Base-by-base conservation (phyloP, 2,888 invertebrate genomes). In the Pycnomerus fuliginosus region DNA sequence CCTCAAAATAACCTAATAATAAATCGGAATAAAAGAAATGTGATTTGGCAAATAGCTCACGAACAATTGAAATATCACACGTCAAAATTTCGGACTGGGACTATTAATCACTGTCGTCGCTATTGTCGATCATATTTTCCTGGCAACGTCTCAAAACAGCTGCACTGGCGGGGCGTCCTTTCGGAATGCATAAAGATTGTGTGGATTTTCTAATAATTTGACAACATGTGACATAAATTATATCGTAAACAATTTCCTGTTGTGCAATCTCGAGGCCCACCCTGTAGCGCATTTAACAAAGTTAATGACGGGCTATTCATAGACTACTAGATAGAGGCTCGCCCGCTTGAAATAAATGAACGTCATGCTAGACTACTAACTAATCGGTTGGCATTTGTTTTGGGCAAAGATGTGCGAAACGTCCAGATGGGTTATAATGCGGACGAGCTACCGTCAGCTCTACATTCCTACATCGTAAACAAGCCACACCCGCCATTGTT, bases 241-340 rank as follows among this genome's bases (percentile, higher is more conserved):
- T 32, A 38, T 8, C 20, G 27, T 22, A 15, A 44, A 44, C 38
- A 49, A 55, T 56, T 58, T 58, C 56, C 56, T 56, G 56, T 56
- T 52, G 52, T 45, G 50, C 50, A 53, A 54, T 47, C 37, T 38
- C 8, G 5, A 31, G 53, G 47, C 52, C 53, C 56, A 56, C 56
- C 56, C 56, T 56, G 58, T 56, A 53, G 37, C 51, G 31, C 20
- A 20, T 20, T 35, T 33, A 43, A 34, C 43, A 38, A 43, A 37
- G 45, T 43, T 50, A 53, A 53, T 50, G 48, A 34, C 44, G 30
- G 5, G 39, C 41, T 52, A 49, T 52, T 49, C 52, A 49, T 52
- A 49, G 34, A 34, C 41, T 27, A 28, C 46, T 37, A 42, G 41
- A 48, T 45, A 45, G 35, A 52, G 51, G 51, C 48, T 51, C 36